These are phyloP conservation scores for Argopecten irradians DNA, from an alignment of 1,140 invertebrate genomes.

Conservation along the genomic window DNA sequence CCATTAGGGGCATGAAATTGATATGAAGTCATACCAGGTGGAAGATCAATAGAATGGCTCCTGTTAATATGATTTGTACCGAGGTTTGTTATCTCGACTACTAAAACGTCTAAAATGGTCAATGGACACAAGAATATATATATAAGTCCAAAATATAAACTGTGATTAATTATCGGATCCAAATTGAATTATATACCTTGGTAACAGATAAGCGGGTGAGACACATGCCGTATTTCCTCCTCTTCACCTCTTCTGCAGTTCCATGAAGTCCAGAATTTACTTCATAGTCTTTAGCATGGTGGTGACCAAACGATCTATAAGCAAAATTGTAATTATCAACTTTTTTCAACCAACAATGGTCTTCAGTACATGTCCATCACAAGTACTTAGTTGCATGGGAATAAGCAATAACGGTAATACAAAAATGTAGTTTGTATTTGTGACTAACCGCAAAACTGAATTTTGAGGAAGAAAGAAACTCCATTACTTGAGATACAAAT, in stretches of 20 bases:
- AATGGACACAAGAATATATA: conserved; percentile 20
- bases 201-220: conserved; percentile 57
- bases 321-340: conserved; percentile 27
- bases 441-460: background rate
- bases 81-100: too few species aligned
- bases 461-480: background rate
- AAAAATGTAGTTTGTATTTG: background rate
- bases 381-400: background rate
- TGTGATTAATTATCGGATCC: background rate
- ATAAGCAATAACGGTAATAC: background rate
- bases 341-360: background rate
- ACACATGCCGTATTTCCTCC: conserved; percentile 53
- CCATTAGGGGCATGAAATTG: too few species aligned
- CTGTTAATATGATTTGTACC: too few species aligned
- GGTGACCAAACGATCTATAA: conserved; percentile 64
- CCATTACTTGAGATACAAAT: too few species aligned
- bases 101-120: too few species aligned
- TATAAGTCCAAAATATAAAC: background rate
- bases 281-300: conserved; percentile 55
- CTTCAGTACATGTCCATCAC: background rate
- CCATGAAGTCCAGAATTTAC: conserved; percentile 50
- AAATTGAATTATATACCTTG: conserved; percentile 44
- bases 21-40: too few species aligned
- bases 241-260: conserved; percentile 23
- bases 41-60: too few species aligned